Conservation (phyloP, 2,113 vertebrate genomes). For the Indri indri region DNA sequence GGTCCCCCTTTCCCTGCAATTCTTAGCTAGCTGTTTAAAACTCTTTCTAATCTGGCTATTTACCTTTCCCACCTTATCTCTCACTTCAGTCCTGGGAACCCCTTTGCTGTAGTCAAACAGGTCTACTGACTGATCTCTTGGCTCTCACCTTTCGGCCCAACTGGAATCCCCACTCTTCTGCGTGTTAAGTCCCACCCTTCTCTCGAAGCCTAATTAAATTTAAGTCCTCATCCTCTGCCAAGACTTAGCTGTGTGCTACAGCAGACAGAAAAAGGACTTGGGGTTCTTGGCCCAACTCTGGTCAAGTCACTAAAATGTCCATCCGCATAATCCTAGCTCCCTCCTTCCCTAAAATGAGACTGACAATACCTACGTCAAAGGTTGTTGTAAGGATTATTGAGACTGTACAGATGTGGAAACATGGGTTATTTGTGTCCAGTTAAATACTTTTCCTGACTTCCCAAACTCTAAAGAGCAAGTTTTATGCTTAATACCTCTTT, state of each 20-base stretch:
- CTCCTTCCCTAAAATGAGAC: neutral
- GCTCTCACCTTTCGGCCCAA: neutral
- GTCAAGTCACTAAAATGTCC: neutral
- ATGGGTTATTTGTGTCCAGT: neutral
- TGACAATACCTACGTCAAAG: neutral
- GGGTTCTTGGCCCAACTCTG: neutral
- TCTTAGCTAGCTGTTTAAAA: neutral
- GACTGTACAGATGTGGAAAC: neutral
- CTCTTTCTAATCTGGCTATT: neutral
- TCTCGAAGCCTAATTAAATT: neutral
- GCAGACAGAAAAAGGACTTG: neutral
- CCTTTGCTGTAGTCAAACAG: neutral
- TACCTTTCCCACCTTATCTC: neutral
- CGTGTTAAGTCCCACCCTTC: neutral
- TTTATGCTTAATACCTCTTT: neutral
- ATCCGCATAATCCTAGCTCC: neutral
- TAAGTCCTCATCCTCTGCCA: neutral
- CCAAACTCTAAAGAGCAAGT: neutral
- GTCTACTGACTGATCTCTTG: neutral
- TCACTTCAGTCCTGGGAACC: neutral
- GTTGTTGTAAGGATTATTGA: neutral
- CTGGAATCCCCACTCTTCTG: neutral
- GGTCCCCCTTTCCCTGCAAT: neutral
- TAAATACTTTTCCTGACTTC: neutral
- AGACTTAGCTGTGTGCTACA: neutral